Evolutionary conservation across 1,140 invertebrate species (phyloP).

Genomic region (Pachypeltis micranthus): DNA sequence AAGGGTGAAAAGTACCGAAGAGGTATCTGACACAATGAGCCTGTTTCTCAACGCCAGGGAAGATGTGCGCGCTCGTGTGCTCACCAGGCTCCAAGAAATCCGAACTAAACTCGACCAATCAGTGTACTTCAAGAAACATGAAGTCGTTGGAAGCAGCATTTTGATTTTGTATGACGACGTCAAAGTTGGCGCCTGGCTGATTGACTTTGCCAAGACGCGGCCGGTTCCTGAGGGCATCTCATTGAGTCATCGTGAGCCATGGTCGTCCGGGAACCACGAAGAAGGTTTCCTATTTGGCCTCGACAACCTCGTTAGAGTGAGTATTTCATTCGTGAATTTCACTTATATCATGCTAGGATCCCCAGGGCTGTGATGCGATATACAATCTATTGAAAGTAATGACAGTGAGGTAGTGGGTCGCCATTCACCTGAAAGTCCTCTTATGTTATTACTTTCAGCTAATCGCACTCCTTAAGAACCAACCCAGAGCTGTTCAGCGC

Average conservation of each 20-base stretch:
- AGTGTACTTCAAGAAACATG: constrained; percentile 76
- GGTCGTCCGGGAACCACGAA: constrained; percentile 86
- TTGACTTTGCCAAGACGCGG: constrained; percentile 89
- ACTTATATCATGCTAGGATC: too few relatives aligned
- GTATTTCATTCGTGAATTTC: too few relatives aligned
- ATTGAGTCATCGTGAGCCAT: constrained; percentile 62
- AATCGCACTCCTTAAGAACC: too few relatives aligned
- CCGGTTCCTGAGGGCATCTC: constrained; percentile 53
- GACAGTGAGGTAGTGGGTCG: too few relatives aligned
- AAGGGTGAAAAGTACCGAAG: constrained; percentile 58
- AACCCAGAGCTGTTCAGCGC: too few relatives aligned
- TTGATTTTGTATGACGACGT: constrained; percentile 85
- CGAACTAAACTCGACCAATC: constrained; percentile 68
- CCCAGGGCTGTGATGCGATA: too few relatives aligned
- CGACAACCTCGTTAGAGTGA: constrained; percentile 62
- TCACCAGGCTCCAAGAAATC: constrained; percentile 64
- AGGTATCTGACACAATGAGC: constrained; percentile 66
- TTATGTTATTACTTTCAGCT: too few relatives aligned
- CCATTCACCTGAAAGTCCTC: too few relatives aligned
- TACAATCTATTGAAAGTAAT: too few relatives aligned
- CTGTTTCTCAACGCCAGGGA: constrained; percentile 59
- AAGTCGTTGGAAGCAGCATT: constrained; percentile 90
- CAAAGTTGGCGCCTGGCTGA: constrained; percentile 82
- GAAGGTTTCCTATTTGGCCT: constrained; percentile 86
- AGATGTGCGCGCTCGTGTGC: constrained; percentile 52